phyloP scores from a whole-genome alignment of 1,140 invertebrate species.

The Trichonephila clavata region DNA sequence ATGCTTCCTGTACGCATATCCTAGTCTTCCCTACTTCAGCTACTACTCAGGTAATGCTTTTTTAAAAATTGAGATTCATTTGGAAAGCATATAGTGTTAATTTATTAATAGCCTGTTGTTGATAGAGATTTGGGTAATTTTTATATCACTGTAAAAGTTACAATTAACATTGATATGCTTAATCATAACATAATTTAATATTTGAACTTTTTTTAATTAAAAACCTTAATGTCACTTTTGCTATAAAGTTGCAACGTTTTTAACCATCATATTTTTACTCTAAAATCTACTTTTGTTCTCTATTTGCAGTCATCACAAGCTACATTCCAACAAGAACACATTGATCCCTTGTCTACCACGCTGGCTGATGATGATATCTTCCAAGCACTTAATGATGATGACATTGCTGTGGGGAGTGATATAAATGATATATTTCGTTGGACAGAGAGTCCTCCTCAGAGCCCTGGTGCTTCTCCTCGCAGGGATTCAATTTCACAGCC shows the following conservation, averaged over 20 bases:
- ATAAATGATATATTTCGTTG: conserved; percentile 88
- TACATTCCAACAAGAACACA: conserved; percentile 81
- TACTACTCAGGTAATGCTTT: conserved; percentile 89
- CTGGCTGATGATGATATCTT: conserved; percentile 89
- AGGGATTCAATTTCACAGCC: conserved; percentile 82
- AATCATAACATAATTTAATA: not conserved
- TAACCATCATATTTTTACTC: too few relatives aligned
- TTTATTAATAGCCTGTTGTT: too few relatives aligned
- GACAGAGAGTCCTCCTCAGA: conserved; percentile 84
- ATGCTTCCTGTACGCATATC: conserved; percentile 98
- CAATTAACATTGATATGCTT: too few relatives aligned
- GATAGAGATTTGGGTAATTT: not conserved
- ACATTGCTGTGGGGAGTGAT: conserved; percentile 84
- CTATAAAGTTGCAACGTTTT: too few relatives aligned
- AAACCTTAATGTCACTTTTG: too few relatives aligned
- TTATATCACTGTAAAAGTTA: not conserved
- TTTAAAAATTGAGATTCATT: not conserved
- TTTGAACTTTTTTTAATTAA: not conserved
- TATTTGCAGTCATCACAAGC: conserved; percentile 81
- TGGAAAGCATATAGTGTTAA: too few relatives aligned
- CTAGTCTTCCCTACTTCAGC: conserved; percentile 99
- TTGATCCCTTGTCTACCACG: conserved; percentile 83
- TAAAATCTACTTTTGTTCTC: not conserved
- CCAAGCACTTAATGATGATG: conserved; percentile 85
- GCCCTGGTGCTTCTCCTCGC: conserved; percentile 84